Evolutionary conservation across 2,888 invertebrate species (phyloP).

Genomic region (Cremastinae sp.): DNA sequence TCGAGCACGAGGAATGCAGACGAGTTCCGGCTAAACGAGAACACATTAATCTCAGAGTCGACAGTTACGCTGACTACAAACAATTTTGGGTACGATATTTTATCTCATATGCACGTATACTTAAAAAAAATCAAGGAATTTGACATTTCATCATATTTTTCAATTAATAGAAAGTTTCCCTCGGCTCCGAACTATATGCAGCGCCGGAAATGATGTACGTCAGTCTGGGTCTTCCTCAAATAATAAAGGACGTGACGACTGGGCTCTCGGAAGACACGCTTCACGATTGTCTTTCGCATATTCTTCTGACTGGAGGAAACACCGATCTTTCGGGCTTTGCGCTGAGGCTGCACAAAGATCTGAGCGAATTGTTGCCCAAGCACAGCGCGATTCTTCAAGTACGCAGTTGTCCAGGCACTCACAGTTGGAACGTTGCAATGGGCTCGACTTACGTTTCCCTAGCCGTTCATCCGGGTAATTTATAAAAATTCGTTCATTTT

Average conservation of each 20-base stretch:
- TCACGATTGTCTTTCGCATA: conserved; percentile 78
- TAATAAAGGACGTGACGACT: conserved; percentile 77
- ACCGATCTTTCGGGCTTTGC: conserved; percentile 79
- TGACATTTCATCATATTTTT: conserved; percentile 2
- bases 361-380: conserved; percentile 77
- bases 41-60: conserved; percentile 75
- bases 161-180: conserved; percentile 75
- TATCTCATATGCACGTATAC: no score
- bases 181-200: conserved; percentile 78
- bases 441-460: conserved; percentile 79
- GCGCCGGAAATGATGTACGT: conserved; percentile 81
- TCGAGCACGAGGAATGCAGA: conserved; percentile 75
- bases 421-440: conserved; percentile 80
- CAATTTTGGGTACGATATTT: conserved; percentile 74
- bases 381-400: conserved; percentile 77
- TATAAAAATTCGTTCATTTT: background rate
- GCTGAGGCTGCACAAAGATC: conserved; percentile 77
- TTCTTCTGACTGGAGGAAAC: conserved; percentile 80
- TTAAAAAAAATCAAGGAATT: no score
- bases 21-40: conserved; percentile 69
- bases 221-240: conserved; percentile 77
- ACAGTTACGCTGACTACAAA: conserved; percentile 76
- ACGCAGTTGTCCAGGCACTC: conserved; percentile 76
- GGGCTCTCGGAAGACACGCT: conserved; percentile 75
- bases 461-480: conserved; percentile 77